phyloP scores from a whole-genome alignment of 2,888 invertebrate species.

The Scaptomyza caliginosa region DNA sequence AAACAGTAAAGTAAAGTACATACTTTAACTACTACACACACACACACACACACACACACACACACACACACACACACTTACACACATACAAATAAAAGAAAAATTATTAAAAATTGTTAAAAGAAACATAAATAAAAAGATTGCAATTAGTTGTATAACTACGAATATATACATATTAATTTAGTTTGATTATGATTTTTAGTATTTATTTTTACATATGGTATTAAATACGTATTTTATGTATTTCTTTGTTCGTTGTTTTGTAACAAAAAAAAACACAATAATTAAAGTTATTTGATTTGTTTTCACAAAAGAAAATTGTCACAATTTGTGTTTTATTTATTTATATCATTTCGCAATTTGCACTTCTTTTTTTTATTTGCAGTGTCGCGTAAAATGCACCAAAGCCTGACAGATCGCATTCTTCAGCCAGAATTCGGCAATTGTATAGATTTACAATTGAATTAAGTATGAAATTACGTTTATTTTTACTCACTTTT shows the following conservation, averaged over 20 bases:
- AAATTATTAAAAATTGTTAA: constrained; percentile 37
- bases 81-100: constrained; percentile 23
- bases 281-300: constrained; percentile 32
- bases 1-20: constrained; percentile 28
- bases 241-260: constrained; percentile 31
- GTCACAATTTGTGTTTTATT: constrained; percentile 17
- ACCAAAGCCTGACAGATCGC: constrained; percentile 60
- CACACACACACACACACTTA: constrained; percentile 17
- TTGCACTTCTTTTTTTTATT: constrained; percentile 47
- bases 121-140: constrained; percentile 13
- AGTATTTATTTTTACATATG: constrained; percentile 31
- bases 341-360: constrained; percentile 20
- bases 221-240: constrained; percentile 24
- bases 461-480: constrained; percentile 23
- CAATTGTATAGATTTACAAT: constrained; percentile 38
- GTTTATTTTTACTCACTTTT: constrained; percentile 1
- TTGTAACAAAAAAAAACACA: constrained; percentile 20
- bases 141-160: constrained; percentile 28
- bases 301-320: constrained; percentile 18
- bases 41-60: constrained; percentile 29
- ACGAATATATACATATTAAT: not conserved
- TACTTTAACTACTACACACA: constrained; percentile 21
- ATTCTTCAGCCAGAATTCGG: constrained; percentile 48
- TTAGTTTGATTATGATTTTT: constrained; percentile 4
- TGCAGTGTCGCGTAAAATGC: constrained; percentile 66